A percentile compares a stretch with the other conserved stretches of the same genome.
Evolutionary conservation across 1,140 invertebrate genomes (phyloP).

Genomic region (Bombus pyrosoma): DNA sequence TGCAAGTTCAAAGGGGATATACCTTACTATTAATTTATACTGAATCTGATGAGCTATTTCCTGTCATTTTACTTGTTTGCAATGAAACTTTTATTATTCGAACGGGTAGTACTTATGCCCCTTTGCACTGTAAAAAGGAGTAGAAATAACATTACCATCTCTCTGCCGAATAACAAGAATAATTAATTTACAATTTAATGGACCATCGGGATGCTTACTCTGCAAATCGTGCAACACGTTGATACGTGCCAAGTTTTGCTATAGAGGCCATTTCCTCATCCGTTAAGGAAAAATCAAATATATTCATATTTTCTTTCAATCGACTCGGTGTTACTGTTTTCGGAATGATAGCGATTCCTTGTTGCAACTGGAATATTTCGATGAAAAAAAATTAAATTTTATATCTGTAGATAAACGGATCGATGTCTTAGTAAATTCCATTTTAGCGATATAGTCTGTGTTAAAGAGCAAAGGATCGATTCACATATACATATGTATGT

Average conservation of each 20-base stretch:
- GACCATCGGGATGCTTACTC: conserved; percentile 58
- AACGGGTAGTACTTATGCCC: conserved; percentile 75
- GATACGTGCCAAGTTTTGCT: conserved; percentile 63
- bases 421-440: not conserved
- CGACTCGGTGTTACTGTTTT: conserved; percentile 88
- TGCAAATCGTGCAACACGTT: conserved; percentile 58
- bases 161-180: not conserved
- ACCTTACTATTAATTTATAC: conserved; percentile 37
- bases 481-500: not conserved
- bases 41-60: conserved; percentile 40
- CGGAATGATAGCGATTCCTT: conserved; percentile 84
- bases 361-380: conserved; percentile 65
- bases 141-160: not conserved
- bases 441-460: not conserved
- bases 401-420: conserved; percentile 12
- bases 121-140: conserved; percentile 63
- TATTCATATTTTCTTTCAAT: conserved; percentile 88
- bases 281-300: conserved; percentile 88
- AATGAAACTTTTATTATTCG: not conserved
- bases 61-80: conserved; percentile 26
- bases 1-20: conserved; percentile 49
- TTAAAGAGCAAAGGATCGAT: not conserved
- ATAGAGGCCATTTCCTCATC: conserved; percentile 84
- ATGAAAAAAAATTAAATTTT: conserved; percentile 10
- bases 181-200: not conserved